Evolutionary conservation across 2,888 invertebrate species (phyloP).

Genomic region (Oscheius sp.): DNA sequence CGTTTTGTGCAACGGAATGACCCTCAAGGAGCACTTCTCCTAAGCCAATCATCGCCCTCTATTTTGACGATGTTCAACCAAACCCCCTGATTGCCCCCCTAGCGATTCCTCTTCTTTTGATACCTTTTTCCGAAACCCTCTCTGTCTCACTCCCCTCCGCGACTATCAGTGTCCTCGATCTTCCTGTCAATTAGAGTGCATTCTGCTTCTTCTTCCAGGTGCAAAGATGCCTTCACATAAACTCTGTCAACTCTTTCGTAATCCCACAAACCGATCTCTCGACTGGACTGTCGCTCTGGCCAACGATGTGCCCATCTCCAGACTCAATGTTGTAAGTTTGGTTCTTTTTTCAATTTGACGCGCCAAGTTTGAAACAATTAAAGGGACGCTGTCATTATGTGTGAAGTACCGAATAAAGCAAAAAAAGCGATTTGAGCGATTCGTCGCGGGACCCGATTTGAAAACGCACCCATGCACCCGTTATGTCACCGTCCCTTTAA

Average conservation of each 20-base stretch:
- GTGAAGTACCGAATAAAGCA: too few species aligned
- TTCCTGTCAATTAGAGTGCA: conserved; percentile 5
- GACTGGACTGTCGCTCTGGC: conserved; percentile 33
- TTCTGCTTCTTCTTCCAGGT: background rate
- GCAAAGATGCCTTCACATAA: conserved; percentile 23
- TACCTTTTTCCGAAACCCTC: background rate
- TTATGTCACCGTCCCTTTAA: too few species aligned
- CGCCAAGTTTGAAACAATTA: too few species aligned
- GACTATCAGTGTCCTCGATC: conserved; percentile 1
- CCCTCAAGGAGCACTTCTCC: conserved; percentile 34
- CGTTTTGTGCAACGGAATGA: conserved; percentile 1
- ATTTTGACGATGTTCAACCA: conserved; percentile 35
- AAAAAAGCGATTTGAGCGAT: too few species aligned
- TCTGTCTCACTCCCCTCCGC: background rate
- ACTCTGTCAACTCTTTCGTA: conserved; percentile 27
- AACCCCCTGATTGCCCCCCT: conserved; percentile 5
- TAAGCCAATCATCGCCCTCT: conserved; percentile 31
- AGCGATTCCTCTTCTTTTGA: conserved; percentile 2
- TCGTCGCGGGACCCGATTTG: too few species aligned
- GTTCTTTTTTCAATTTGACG: background rate
- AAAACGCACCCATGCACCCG: too few species aligned
- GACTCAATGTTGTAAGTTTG: conserved; percentile 26
- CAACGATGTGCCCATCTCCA: conserved; percentile 29
- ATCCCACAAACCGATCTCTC: conserved; percentile 24
- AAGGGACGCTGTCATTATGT: too few species aligned